Conservation (phyloP, 2,113 vertebrate genomes). For the Aegotheles bennettii region DNA sequence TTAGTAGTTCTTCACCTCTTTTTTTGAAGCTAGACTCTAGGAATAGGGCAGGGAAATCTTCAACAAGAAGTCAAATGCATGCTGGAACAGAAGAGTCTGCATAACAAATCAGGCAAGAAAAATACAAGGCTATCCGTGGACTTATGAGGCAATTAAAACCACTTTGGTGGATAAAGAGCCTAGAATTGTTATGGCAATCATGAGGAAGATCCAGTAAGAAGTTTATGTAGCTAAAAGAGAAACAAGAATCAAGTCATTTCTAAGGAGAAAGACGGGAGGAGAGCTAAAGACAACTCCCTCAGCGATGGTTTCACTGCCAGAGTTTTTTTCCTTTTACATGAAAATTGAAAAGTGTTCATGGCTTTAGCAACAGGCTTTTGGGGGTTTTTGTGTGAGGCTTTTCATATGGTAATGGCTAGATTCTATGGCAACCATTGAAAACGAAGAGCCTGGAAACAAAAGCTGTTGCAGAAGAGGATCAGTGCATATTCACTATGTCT, state of each 20-base stretch:
- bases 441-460: conserved; percentile 77
- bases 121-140: conserved; percentile 1
- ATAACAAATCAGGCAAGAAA: conserved; percentile 8
- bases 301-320: conserved; percentile 65
- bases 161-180: conserved; percentile 30
- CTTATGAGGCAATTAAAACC: conserved; percentile 54
- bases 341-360: conserved; percentile 67
- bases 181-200: not conserved
- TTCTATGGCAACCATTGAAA: conserved; percentile 84
- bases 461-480: conserved; percentile 68
- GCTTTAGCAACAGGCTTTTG: conserved; percentile 75
- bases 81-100: not conserved
- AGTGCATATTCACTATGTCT: conserved; percentile 50
- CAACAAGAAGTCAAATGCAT: not conserved
- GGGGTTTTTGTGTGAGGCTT: conserved; percentile 41
- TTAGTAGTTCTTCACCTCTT: not conserved
- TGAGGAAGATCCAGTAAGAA: not conserved
- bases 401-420: conserved; percentile 83
- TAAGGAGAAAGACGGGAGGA: not conserved
- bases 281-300: not conserved
- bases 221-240: conserved; percentile 20
- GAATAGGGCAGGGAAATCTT: not conserved
- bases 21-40: not conserved
- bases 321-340: conserved; percentile 40
- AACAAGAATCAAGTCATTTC: not conserved